Percentiles rank a stretch among this genome's conserved stretches.
Evolutionary conservation across 2,113 vertebrate species (phyloP).

Genomic region (Corydoras sp.): DNA sequence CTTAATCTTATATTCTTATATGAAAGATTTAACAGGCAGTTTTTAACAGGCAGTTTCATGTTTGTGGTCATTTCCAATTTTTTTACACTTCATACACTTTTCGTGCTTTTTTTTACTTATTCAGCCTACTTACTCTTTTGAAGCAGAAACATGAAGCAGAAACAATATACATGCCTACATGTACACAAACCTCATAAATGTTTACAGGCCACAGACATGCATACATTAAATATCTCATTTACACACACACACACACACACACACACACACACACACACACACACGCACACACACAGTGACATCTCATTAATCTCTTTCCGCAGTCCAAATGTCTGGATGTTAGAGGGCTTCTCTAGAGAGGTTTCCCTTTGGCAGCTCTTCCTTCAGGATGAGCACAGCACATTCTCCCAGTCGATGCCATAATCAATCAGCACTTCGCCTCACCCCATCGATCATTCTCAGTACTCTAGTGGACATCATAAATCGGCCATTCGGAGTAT

Average conservation of each 20-base stretch:
- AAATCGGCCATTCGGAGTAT: slow-evolving; percentile 59
- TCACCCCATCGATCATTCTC: slow-evolving; percentile 57
- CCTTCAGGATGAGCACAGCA: slow-evolving; percentile 50
- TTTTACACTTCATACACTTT: no score
- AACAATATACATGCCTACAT: no score
- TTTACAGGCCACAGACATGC: not conserved
- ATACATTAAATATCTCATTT: slow-evolving; percentile 12
- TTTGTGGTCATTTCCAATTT: no score
- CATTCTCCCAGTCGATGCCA: slow-evolving; percentile 61
- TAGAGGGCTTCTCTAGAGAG: slow-evolving; percentile 50
- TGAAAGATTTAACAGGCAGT: no score
- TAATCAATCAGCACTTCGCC: slow-evolving; percentile 65
- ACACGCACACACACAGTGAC: slow-evolving; percentile 30
- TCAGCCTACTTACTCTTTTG: no score
- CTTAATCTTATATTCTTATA: no score
- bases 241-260: slow-evolving; percentile 17
- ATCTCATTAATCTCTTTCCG: slow-evolving; percentile 59
- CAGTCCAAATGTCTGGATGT: slow-evolving; percentile 53
- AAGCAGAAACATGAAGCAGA: no score
- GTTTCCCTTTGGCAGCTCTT: slow-evolving; percentile 48
- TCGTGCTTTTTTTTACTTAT: no score
- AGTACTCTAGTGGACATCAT: slow-evolving; percentile 67
- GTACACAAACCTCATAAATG: no score
- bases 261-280: slow-evolving; percentile 20
- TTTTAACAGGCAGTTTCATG: no score